Conservation (phyloP, 2,888 invertebrate species). For the Meteorus colon region DNA sequence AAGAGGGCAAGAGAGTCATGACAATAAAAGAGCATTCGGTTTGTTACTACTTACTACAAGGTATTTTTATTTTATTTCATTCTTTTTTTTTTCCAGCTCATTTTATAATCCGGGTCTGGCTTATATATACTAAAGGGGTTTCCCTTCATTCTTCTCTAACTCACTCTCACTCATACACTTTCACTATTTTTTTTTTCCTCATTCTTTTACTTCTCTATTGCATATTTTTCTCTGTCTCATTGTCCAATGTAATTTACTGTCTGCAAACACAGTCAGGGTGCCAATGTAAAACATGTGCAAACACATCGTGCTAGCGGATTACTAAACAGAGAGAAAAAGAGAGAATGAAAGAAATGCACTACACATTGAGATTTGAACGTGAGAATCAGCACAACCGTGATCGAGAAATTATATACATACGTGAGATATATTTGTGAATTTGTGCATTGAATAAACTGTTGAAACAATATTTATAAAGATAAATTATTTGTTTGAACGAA, state of each 20-base stretch:
- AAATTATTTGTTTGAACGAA: neutral
- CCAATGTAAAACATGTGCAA: conserved; percentile 65
- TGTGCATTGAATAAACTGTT: neutral
- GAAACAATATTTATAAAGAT: neutral
- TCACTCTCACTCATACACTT: conserved; percentile 8
- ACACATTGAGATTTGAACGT: conserved; percentile 43
- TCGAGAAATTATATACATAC: neutral
- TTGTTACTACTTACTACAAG: conserved; percentile 14
- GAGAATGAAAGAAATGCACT: conserved; percentile 37
- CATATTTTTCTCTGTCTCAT: conserved; percentile 54
- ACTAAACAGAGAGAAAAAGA: conserved; percentile 25
- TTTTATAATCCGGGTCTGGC: conserved; percentile 67
- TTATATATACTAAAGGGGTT: conserved; percentile 63
- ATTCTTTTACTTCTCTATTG: neutral
- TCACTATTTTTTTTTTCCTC: conserved; percentile 7
- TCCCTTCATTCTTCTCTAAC: conserved; percentile 28
- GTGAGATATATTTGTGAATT: neutral
- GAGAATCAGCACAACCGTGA: conserved; percentile 34
- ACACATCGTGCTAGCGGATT: conserved; percentile 54
- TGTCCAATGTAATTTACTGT: conserved; percentile 72
- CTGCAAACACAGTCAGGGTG: conserved; percentile 71
- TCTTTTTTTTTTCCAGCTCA: conserved; percentile 52
- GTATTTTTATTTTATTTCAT: conserved; percentile 18
- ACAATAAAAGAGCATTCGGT: conserved; percentile 60
- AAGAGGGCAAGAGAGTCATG: conserved; percentile 24